These are phyloP conservation scores for Myopa testacea DNA, from an alignment of 2,888 invertebrate species.

Conservation along the genomic window DNA sequence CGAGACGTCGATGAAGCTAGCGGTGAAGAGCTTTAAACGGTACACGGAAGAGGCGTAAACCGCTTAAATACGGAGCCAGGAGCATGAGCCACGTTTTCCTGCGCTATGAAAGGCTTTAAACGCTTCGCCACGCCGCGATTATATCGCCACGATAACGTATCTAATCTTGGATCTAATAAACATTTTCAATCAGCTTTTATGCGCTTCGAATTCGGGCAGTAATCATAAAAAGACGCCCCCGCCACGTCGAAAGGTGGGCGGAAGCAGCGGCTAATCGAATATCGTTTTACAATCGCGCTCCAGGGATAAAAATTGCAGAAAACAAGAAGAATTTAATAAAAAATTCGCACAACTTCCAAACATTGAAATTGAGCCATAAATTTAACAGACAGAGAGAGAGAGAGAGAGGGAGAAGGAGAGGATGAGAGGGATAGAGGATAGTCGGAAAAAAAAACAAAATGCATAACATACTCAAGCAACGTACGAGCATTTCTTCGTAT, in stretches of 20 bases:
- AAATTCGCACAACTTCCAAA: conserved; percentile 4
- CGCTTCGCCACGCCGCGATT: neutral
- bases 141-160: conserved; percentile 48
- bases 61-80: neutral
- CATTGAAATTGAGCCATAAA: conserved; percentile 33
- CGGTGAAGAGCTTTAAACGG: too few relatives aligned
- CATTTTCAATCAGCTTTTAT: conserved; percentile 67
- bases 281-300: neutral
- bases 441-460: neutral
- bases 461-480: neutral
- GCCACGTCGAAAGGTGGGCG: neutral
- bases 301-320: conserved; percentile 5
- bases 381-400: neutral
- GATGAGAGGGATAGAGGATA: neutral
- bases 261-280: conserved; percentile 4
- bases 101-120: neutral
- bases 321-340: neutral
- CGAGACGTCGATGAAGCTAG: too few relatives aligned
- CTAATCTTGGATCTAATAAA: conserved; percentile 68
- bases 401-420: neutral
- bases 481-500: neutral
- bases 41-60: conserved; percentile 21
- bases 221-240: conserved; percentile 58
- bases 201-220: conserved; percentile 52
- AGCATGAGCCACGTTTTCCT: conserved; percentile 4